Evolutionary conservation across 2,888 invertebrate species (phyloP).

Genomic region (Drosophila percnosoma): DNA sequence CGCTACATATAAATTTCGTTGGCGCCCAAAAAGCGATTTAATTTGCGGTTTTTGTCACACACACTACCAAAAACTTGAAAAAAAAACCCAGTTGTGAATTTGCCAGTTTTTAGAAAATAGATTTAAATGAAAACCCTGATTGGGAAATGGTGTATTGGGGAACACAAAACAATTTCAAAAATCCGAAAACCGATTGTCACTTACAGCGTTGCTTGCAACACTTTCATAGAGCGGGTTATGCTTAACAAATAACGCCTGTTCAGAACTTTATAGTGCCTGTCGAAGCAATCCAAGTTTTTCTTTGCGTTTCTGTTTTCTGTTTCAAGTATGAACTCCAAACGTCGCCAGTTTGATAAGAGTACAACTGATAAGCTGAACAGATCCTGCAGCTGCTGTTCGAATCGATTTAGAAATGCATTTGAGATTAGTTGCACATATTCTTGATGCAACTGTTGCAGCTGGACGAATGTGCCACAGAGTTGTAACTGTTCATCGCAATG

Average conservation of each 20-base stretch:
- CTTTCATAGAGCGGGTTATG: neutral
- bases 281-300: neutral
- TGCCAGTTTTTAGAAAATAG: conserved; percentile 17
- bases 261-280: neutral
- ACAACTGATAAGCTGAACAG: conserved; percentile 10
- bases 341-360: conserved; percentile 19
- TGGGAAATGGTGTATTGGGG: neutral
- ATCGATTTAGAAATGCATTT: neutral
- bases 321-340: conserved; percentile 4
- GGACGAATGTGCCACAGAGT: neutral
- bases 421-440: conserved; percentile 14
- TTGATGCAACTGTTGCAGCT: conserved; percentile 28
- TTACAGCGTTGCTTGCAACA: neutral
- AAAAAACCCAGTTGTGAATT: conserved; percentile 58
- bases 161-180: neutral
- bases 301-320: neutral
- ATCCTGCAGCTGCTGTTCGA: conserved; percentile 5
- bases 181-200: neutral
- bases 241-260: neutral
- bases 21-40: conserved; percentile 72
- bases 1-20: conserved; percentile 66
- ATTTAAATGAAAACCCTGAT: conserved; percentile 23
- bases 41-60: conserved; percentile 75
- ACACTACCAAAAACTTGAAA: conserved; percentile 48
- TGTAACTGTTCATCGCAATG: conserved; percentile 4